These are phyloP conservation scores for Sus scrofa DNA, from an alignment of 2,113 vertebrate species.

Conservation along the genomic window DNA sequence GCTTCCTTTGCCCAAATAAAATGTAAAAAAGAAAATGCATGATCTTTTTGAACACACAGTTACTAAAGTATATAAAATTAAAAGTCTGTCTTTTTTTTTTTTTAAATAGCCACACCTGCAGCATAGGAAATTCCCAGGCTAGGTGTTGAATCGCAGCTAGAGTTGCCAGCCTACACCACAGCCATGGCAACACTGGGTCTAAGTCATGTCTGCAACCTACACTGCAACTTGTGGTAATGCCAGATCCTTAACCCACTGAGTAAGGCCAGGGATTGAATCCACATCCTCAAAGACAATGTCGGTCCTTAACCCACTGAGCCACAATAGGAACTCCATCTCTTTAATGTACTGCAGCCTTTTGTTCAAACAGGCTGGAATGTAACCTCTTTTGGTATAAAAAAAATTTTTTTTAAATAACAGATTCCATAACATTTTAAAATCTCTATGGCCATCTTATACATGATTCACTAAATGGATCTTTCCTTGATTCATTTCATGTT, in stretches of 20 bases:
- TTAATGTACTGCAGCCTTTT: not conserved
- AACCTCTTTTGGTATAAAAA: not conserved
- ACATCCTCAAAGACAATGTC: too few species aligned
- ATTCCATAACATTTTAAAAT: constrained; percentile 11
- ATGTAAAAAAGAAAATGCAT: not conserved
- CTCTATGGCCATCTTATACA: not conserved
- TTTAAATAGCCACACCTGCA: too few species aligned
- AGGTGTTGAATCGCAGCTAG: too few species aligned
- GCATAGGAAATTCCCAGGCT: too few species aligned
- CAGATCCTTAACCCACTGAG: too few species aligned
- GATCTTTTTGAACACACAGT: not conserved
- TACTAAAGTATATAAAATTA: not conserved
- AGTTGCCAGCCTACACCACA: too few species aligned
- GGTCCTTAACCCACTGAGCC: too few species aligned
- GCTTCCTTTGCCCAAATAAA: not conserved
- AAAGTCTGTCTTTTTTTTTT: not conserved
- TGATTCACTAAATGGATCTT: not conserved
- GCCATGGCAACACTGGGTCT: too few species aligned
- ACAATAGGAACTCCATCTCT: too few species aligned
- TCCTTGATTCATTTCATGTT: not conserved
- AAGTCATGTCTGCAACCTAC: too few species aligned
- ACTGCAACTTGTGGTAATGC: too few species aligned
- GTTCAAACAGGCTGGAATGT: not conserved
- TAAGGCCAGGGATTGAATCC: too few species aligned
- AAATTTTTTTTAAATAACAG: not conserved